Evolutionary conservation across 2,113 vertebrate species (phyloP), one percentile per base, ranked within the genome.

Genomic region (Glaucomys volans): DNA sequence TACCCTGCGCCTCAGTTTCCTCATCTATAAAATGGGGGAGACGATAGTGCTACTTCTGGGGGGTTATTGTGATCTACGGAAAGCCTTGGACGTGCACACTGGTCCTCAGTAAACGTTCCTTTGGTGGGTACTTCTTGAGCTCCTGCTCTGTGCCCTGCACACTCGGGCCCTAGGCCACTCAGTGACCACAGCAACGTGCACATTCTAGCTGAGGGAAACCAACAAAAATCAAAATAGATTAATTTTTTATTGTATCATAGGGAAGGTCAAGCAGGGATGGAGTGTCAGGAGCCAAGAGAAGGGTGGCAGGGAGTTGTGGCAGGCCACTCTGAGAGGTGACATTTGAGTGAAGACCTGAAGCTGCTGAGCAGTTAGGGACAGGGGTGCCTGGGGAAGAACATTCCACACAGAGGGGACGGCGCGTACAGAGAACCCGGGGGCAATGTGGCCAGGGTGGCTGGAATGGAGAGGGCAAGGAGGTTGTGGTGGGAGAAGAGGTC

Each of bases 331-430:
- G 42, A 80, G 62, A 71, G 11, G 20, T 24, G 66, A 47, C 74
- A 2, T 3, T 26, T 5, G 18, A 44, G 30, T 3, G 40, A 66
- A 90, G 86, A n/a, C 54, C 30, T 50, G 77, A 54, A 28, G 20
- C 42, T 35, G 64, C 14, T 1, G 1, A n/a, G 50, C 30, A 11
- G 5, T 50, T 9, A 17, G 50, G 37, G 13, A 0, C 2, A 0
- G 30, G 10, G 30, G 11, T 71, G 1, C 52, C 91, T 67, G 28
- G 50, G n/a, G 44, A 79, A 64, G 69, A 47, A 92, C 40, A 42
- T 69, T 95, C 54, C 32, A 92, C 69, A 64, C 2, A 13, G 37
- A 67, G 40, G 32, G 20, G 11, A 76, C 40, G n/a, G 12, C 28
- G 2, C 1, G 4, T 28, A 9, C 28, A 30, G 40, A 81, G 26